phyloP scores from a whole-genome alignment of 2,113 vertebrate species.

The Emberiza fucata region DNA sequence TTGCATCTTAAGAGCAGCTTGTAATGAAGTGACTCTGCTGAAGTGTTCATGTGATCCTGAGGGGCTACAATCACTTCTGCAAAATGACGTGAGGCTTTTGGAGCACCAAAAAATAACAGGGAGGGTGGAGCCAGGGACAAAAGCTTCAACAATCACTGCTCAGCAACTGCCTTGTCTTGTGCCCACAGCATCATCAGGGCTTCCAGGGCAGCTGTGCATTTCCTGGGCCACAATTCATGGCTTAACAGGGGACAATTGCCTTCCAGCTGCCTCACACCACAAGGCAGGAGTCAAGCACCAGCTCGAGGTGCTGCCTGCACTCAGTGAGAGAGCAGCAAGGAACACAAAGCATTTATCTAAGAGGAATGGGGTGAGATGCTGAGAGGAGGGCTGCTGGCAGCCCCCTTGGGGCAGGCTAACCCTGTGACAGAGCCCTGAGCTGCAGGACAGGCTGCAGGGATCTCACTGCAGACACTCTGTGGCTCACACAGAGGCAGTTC shows the following conservation, averaged over 20 bases:
- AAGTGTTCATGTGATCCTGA: slow-evolving; percentile 12
- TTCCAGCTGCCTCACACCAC: not conserved
- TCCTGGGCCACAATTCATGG: not conserved
- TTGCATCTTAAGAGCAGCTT: slow-evolving; percentile 34
- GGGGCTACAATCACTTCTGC: slow-evolving; percentile 40
- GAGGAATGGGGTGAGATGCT: not conserved
- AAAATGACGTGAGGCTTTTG: slow-evolving; percentile 15
- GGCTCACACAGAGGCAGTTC: not conserved
- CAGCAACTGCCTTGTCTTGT: not conserved
- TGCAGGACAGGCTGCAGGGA: not conserved
- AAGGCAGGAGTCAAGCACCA: not conserved
- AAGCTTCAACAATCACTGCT: not conserved
- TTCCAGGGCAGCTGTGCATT: not conserved
- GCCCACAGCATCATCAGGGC: not conserved
- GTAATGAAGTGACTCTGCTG: slow-evolving; percentile 7
- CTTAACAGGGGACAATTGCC: not conserved
- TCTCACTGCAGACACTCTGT: not conserved
- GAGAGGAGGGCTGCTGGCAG: not conserved
- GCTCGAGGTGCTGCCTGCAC: not conserved
- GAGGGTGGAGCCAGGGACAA: not conserved
- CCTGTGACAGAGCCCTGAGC: not conserved
- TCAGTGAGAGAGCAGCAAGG: not conserved
- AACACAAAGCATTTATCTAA: not conserved
- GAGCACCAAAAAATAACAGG: not conserved
- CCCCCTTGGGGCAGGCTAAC: not conserved